Evolutionary conservation across 2,113 vertebrate species (phyloP).

Genomic region (Ictalurus punctatus): DNA sequence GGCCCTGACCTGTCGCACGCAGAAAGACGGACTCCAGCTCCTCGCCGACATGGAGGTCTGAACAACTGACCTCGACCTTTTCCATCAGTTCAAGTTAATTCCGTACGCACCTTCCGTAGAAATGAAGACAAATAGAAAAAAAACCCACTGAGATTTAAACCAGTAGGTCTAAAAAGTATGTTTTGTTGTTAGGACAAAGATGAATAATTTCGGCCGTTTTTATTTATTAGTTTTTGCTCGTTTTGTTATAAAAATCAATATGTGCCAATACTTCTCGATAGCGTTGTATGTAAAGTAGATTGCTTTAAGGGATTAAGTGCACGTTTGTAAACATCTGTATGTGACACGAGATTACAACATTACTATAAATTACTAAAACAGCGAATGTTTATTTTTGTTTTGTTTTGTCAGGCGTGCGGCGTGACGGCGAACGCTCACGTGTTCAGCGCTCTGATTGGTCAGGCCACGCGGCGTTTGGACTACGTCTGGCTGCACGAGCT

Average conservation of each 20-base stretch:
- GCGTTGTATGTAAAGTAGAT: not conserved
- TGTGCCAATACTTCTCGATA: not conserved
- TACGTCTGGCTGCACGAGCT: slow-evolving; percentile 84
- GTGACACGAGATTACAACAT: not conserved
- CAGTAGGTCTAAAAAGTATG: not conserved
- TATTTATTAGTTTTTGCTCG: not conserved
- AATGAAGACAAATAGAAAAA: too few relatives aligned
- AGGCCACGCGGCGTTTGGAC: slow-evolving; percentile 78
- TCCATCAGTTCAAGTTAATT: not conserved
- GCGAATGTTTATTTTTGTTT: slow-evolving; percentile 15
- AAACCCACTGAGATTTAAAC: too few relatives aligned
- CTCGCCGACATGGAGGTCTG: slow-evolving; percentile 86
- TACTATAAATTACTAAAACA: too few relatives aligned
- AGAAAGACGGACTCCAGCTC: slow-evolving; percentile 81
- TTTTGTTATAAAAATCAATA: not conserved
- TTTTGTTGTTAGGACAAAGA: too few relatives aligned
- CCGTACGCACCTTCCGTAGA: not conserved
- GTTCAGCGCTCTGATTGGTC: slow-evolving; percentile 87
- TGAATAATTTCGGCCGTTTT: too few relatives aligned
- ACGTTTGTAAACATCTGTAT: not conserved
- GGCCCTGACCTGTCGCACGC: slow-evolving; percentile 79
- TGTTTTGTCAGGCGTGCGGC: slow-evolving; percentile 74
- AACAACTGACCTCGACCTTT: not conserved
- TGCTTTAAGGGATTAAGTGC: not conserved
- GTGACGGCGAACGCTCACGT: slow-evolving; percentile 82